phyloP scores from a whole-genome alignment of 2,797 vertebrate species.

The Amblyopsis hoosieri region DNA sequence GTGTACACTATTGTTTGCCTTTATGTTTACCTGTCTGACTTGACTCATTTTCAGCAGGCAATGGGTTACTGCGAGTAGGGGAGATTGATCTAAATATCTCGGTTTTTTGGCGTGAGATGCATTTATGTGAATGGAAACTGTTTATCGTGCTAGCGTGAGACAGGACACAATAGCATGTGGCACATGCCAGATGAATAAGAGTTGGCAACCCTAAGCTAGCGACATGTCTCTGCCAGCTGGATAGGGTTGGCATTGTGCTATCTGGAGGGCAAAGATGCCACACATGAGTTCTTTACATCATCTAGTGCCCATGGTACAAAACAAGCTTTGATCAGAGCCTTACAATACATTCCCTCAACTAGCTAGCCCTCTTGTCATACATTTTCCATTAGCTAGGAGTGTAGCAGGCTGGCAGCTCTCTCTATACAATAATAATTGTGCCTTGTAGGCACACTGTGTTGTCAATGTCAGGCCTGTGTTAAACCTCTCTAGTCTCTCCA shows the following conservation, averaged over 20 bases:
- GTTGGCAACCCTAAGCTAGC: conserved; percentile 3
- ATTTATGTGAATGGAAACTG: no score
- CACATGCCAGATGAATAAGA: no score
- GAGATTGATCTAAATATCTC: no score
- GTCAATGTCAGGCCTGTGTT: conserved; percentile 30
- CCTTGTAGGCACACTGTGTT: conserved; percentile 30
- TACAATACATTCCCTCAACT: conserved; percentile 6
- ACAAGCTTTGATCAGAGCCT: background rate
- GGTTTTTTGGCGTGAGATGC: no score
- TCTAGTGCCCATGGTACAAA: conserved; percentile 39
- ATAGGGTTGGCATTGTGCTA: conserved; percentile 40
- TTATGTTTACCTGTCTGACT: conserved; percentile 7
- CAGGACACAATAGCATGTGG: no score
- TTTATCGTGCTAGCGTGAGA: no score
- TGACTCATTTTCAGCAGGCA: conserved; percentile 22
- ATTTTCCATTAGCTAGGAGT: conserved; percentile 37
- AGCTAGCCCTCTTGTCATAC: conserved; percentile 15
- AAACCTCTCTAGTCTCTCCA: conserved; percentile 32
- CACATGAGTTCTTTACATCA: conserved; percentile 66
- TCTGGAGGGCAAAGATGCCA: conserved; percentile 58
- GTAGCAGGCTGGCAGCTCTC: background rate
- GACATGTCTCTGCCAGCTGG: conserved; percentile 17
- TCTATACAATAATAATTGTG: conserved; percentile 21
- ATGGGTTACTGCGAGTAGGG: conserved; percentile 5
- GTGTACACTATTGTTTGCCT: background rate